Evolutionary conservation across 2,113 vertebrate species (phyloP), one percentile per base, ranked within the genome.

Genomic region (Eudyptes chrysolophus): DNA sequence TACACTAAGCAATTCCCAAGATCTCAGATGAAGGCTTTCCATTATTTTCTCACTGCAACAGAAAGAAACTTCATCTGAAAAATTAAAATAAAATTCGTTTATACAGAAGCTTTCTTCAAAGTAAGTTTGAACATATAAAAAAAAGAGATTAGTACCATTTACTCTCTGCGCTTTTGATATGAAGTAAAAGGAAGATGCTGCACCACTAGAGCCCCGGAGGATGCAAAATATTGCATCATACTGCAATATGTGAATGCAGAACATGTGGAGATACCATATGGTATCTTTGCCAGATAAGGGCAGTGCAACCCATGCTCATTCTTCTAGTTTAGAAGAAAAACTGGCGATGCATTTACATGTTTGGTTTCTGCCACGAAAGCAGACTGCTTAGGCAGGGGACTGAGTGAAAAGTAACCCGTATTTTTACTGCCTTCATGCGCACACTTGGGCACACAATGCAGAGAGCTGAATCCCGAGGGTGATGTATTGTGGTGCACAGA

Each of bases 221-320:
- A 95, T 68, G 94, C 92, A 97, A 97, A 97, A 95, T 48, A 96
- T 98, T 98, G 98, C 98, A 98, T 98, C 98, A 98, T 96, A 82
- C 96, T 25, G 72, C 87, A 48, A 61, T 16, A 84, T 5, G 38
- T 3, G 68, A 84, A 94, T 66, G 83, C 76, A 96, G 77, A 46
- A 88, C 86, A 77, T 58, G 83, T 4, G 90, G 95, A 51, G 95
- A 95, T 51, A 54, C 80, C 97, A 83, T 48, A 96, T 17, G 93
- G 83, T 10, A 69, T 27, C 69, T 55, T 3, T 1, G 42, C 81
- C 74, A 93, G 89, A 87, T 52, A 84, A 76, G 84, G 74, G 42
- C 95, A 57, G 58, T 0, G 21, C 69, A 48, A 84, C 74, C 72
- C 81, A 79, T 0, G 57, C 87, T 65, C 70, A 8, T 62, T 84